Percentiles rank a stretch among this genome's conserved stretches.
Conservation (phyloP, 2,888 invertebrate genomes). For the Gonocerus acuteangulatus region DNA sequence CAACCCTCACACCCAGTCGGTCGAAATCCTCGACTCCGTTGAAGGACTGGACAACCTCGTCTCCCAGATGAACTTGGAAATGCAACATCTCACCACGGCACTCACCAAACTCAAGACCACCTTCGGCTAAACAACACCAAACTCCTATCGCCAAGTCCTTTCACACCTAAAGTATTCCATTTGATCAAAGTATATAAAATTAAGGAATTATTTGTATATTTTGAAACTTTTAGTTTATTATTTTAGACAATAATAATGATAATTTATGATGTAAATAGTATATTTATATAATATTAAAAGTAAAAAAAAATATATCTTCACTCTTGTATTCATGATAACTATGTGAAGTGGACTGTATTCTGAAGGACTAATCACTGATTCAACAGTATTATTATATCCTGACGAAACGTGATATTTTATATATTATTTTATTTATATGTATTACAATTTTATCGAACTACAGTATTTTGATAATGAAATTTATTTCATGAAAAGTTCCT, state of each 20-base stretch:
- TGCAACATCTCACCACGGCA: slow-evolving; percentile 80
- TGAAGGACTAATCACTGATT: slow-evolving; percentile 7
- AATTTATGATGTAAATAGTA: slow-evolving; percentile 22
- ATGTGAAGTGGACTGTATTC: slow-evolving; percentile 17
- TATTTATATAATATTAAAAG: background rate
- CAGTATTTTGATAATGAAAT: slow-evolving; percentile 19
- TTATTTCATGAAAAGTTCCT: slow-evolving; percentile 21
- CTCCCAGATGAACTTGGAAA: slow-evolving; percentile 77
- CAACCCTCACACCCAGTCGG: slow-evolving; percentile 94
- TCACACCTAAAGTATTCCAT: background rate
- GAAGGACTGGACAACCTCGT: slow-evolving; percentile 77
- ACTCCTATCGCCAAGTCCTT: background rate
- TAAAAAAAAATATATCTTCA: slow-evolving; percentile 1
- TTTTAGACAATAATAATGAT: slow-evolving; percentile 17
- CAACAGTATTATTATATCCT: slow-evolving; percentile 21
- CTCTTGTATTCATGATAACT: background rate
- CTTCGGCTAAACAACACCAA: slow-evolving; percentile 14
- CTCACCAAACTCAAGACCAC: slow-evolving; percentile 69
- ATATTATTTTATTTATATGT: background rate
- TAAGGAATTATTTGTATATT: slow-evolving; percentile 17
- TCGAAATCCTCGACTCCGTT: slow-evolving; percentile 89
- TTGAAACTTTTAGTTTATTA: slow-evolving; percentile 13
- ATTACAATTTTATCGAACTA: background rate
- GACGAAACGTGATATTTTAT: slow-evolving; percentile 20
- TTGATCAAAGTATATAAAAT: background rate